Conservation (phyloP, 2,888 invertebrate species). For the Cryptus armator region DNA sequence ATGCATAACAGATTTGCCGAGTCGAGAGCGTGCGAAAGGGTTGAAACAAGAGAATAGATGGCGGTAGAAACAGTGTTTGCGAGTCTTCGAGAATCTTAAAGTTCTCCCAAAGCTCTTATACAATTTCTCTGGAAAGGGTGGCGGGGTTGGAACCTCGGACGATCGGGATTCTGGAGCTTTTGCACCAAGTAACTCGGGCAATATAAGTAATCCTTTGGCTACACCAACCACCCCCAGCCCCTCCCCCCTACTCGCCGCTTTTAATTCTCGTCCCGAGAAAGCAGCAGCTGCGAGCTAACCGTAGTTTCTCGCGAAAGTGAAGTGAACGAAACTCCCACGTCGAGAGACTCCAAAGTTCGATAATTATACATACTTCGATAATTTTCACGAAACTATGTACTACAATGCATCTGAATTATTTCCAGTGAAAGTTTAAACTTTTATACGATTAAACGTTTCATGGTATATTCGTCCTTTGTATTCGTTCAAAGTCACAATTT, state of each 20-base stretch:
- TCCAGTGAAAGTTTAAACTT: neutral
- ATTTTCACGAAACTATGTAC: neutral
- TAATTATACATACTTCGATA: constrained; percentile 5
- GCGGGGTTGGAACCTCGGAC: neutral
- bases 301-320: constrained; percentile 3
- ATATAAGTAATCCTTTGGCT: constrained; percentile 31
- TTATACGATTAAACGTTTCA: neutral
- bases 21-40: neutral
- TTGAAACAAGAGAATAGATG: neutral
- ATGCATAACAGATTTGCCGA: neutral
- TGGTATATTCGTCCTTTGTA: neutral
- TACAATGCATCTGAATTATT: neutral
- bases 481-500: neutral
- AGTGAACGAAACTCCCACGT: constrained; percentile 11
- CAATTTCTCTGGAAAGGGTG: constrained; percentile 25
- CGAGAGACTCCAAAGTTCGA: constrained; percentile 13
- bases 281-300: constrained; percentile 15
- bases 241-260: constrained; percentile 4
- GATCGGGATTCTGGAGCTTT: constrained; percentile 19
- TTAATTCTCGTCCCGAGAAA: constrained; percentile 36
- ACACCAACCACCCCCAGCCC: neutral
- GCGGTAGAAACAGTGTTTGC: neutral
- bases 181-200: neutral
- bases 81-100: constrained; percentile 11
- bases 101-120: constrained; percentile 10